Evolutionary conservation across 2,113 vertebrate species (phyloP).

Genomic region (Hypomesus transpacificus): DNA sequence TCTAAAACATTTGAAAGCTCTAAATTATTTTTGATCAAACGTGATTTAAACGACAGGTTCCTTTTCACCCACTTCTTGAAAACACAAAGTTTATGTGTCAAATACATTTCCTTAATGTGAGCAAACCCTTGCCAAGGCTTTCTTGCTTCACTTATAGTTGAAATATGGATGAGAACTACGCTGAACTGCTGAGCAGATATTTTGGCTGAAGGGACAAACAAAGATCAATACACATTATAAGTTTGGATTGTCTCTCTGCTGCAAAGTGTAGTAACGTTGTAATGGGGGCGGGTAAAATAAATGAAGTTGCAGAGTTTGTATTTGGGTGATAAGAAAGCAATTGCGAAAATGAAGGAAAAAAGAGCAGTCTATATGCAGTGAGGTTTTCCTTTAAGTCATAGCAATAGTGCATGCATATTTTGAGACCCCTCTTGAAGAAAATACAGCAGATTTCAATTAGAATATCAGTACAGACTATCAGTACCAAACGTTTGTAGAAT

Average conservation of each 20-base stretch:
- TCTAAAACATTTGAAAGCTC: conserved; percentile 20
- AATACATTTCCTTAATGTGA: background rate
- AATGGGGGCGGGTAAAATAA: conserved; percentile 38
- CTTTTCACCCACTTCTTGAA: conserved; percentile 10
- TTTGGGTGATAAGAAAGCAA: background rate
- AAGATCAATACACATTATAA: conserved; percentile 35
- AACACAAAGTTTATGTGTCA: conserved; percentile 20
- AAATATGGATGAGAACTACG: conserved; percentile 23
- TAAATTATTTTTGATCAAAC: conserved; percentile 26
- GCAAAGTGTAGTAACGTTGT: conserved; percentile 29
- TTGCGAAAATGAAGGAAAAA: conserved; percentile 7
- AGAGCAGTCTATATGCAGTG: conserved; percentile 15
- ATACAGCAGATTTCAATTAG: background rate
- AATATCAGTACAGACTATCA: background rate
- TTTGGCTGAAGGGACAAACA: conserved; percentile 30
- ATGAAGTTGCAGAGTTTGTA: conserved; percentile 24
- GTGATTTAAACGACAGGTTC: background rate
- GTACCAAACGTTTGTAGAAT: background rate
- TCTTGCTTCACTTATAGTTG: background rate
- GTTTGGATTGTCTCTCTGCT: conserved; percentile 24
- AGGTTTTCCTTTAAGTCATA: conserved; percentile 1
- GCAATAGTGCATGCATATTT: conserved; percentile 15
- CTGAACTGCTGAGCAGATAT: conserved; percentile 26
- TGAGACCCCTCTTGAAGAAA: background rate
- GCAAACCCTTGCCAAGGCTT: background rate